phyloP scores from a whole-genome alignment of 2,113 vertebrate genomes.

The Tonatia bakeri region DNA sequence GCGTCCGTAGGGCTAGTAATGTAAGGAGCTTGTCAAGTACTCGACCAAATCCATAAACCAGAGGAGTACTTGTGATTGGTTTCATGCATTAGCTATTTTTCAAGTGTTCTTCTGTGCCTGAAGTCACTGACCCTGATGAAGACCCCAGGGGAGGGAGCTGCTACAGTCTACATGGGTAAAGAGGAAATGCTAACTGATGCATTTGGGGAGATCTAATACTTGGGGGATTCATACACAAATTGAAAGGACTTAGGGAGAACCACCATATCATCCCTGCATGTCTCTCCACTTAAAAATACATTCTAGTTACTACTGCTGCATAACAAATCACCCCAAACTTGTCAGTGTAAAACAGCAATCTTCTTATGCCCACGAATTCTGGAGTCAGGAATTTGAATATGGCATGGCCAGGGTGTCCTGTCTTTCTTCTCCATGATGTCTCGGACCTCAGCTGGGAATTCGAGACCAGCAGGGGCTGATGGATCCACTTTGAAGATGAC shows the following conservation, averaged over 20 bases:
- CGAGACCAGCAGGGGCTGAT: neutral
- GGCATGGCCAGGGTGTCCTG: neutral
- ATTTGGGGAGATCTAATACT: slow-evolving; percentile 47
- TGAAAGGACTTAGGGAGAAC: neutral
- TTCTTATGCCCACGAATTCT: neutral
- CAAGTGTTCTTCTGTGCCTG: neutral
- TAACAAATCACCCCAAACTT: neutral
- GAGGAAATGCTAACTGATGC: neutral
- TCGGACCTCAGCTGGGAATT: neutral
- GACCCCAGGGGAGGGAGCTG: slow-evolving; percentile 51
- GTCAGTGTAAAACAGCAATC: neutral
- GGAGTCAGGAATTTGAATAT: neutral
- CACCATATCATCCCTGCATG: neutral
- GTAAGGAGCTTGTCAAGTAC: neutral
- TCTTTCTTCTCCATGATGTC: neutral
- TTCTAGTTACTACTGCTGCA: neutral
- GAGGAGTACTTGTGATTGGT: neutral
- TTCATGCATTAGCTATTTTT: slow-evolving; percentile 24
- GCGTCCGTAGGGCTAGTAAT: neutral
- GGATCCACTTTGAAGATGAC: neutral
- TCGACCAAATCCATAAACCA: neutral
- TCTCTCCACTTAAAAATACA: neutral
- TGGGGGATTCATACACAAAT: slow-evolving; percentile 13
- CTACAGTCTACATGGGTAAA: slow-evolving; percentile 17
- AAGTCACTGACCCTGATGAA: neutral